A percentile compares a stretch with the other conserved stretches of the same genome.
These are phyloP conservation scores for Disparrhopalites patrizii DNA, from an alignment of 2,888 invertebrate species.

Conservation along the genomic window DNA sequence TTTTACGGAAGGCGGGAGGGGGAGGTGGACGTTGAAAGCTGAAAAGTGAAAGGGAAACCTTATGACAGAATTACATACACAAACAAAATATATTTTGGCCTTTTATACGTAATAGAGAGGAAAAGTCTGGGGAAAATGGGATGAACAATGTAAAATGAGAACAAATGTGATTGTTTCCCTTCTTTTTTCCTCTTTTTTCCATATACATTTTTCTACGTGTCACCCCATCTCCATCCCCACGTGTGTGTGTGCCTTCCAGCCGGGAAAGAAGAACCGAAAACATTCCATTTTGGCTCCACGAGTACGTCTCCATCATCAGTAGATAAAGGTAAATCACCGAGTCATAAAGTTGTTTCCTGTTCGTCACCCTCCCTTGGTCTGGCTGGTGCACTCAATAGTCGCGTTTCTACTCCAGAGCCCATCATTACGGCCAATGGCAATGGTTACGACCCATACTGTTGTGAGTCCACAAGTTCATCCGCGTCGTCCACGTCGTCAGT, in stretches of 20 bases:
- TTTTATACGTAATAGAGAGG: too few species aligned
- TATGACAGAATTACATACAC: too few species aligned
- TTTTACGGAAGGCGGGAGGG: too few species aligned
- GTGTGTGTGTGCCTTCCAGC: too few species aligned
- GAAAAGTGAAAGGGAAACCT: not conserved
- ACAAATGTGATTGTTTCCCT: too few species aligned
- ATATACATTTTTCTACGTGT: too few species aligned
- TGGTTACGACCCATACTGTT: constrained; percentile 37
- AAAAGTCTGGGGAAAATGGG: too few species aligned
- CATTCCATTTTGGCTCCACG: constrained; percentile 37
- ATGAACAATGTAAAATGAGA: too few species aligned
- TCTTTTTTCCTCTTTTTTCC: too few species aligned
- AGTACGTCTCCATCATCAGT: constrained; percentile 34
- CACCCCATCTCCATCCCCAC: too few species aligned
- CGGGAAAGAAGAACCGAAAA: constrained; percentile 34
- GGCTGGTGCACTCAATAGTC: constrained; percentile 20
- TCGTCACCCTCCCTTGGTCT: constrained; percentile 27
- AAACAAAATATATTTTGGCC: too few species aligned
- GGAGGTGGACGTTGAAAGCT: too few species aligned
- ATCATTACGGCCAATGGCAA: constrained; percentile 24
- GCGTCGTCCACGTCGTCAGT: constrained; percentile 28
- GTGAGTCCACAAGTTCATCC: constrained; percentile 39
- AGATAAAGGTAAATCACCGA: constrained; percentile 31
- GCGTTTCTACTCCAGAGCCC: constrained; percentile 33
- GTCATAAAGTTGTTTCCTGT: constrained; percentile 29